A percentile compares a stretch with the other conserved stretches of the same genome.
phyloP scores from a whole-genome alignment of 2,888 invertebrate genomes.

The Leptopilina syphax region DNA sequence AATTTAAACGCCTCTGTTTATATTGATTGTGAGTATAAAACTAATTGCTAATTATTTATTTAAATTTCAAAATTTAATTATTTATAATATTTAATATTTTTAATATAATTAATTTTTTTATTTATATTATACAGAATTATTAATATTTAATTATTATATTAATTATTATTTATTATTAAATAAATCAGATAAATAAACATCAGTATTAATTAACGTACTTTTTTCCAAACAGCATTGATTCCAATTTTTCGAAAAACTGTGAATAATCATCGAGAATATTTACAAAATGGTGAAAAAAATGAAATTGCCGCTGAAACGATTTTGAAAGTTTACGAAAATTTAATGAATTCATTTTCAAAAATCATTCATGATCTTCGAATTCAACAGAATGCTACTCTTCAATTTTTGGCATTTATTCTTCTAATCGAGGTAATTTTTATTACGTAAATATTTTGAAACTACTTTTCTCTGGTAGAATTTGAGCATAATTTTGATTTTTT shows the following conservation, averaged over 20 bases:
- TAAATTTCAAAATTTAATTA: neutral
- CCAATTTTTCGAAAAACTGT: constrained; percentile 13
- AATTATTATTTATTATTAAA: too few relatives aligned
- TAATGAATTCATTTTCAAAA: constrained; percentile 19
- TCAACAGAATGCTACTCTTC: constrained; percentile 16
- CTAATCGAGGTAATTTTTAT: constrained; percentile 16
- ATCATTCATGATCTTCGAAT: neutral
- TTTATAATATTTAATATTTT: too few relatives aligned
- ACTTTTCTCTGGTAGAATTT: neutral
- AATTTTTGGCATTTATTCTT: constrained; percentile 23
- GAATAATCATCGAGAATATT: constrained; percentile 9
- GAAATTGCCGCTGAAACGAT: neutral
- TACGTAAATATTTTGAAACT: neutral
- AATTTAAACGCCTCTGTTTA: neutral
- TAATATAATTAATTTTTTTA: too few relatives aligned
- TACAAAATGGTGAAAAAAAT: neutral
- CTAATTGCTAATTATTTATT: neutral
- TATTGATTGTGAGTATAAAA: neutral
- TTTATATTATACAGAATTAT: too few relatives aligned
- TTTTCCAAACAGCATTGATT: neutral
- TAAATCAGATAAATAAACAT: neutral
- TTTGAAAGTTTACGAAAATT: constrained; percentile 7
- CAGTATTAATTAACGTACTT: neutral
- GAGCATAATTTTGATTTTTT: neutral
- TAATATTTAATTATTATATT: too few relatives aligned